phyloP scores from a whole-genome alignment of 2,797 vertebrate species.

The Hydrophis major region DNA sequence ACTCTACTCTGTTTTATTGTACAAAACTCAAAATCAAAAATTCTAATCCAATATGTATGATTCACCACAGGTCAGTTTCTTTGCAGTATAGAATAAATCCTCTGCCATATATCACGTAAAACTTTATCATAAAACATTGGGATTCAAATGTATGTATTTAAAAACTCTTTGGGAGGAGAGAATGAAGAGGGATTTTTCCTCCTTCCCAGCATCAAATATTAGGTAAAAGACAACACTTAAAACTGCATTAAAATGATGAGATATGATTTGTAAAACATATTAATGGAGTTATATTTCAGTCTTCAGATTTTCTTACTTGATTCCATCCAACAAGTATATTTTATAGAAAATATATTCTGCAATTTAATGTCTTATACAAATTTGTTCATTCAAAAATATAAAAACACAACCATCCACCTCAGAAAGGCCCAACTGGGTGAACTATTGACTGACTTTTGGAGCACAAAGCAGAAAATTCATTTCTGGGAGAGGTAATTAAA shows the following conservation, averaged over 20 bases:
- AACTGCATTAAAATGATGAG: not conserved
- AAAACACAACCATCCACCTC: not conserved
- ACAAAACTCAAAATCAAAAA: too few species aligned
- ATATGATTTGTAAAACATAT: not conserved
- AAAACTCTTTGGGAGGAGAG: not conserved
- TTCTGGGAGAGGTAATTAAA: not conserved
- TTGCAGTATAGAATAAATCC: not conserved
- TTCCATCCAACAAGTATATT: not conserved
- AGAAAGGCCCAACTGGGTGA: not conserved
- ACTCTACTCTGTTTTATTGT: not conserved
- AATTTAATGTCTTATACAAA: not conserved
- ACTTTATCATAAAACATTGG: not conserved
- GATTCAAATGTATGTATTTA: not conserved
- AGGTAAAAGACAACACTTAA: not conserved
- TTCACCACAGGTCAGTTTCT: conserved; percentile 4
- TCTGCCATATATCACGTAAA: not conserved
- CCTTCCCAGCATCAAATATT: not conserved
- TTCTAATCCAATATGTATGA: not conserved
- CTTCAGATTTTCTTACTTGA: not conserved
- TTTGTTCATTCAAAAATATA: not conserved
- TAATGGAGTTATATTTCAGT: not conserved
- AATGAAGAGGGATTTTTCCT: not conserved
- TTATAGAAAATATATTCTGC: not conserved
- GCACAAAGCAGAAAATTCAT: not conserved
- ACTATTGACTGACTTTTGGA: not conserved